A percentile compares a stretch with the other conserved stretches of the same genome.
phyloP scores from a whole-genome alignment of 1,140 invertebrate genomes.

The Calephelis virginiensis region DNA sequence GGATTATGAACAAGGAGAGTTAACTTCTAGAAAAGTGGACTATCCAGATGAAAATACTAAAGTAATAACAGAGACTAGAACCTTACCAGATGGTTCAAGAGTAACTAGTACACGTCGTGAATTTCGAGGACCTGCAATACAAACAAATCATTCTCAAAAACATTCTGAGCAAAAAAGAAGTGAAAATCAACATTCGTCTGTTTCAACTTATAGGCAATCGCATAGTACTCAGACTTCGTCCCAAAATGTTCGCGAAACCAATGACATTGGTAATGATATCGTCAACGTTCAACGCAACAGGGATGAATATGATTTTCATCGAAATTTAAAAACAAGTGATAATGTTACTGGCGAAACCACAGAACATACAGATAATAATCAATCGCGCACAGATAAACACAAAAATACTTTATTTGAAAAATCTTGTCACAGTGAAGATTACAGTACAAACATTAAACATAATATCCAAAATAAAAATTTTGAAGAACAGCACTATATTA shows the following conservation, averaged over 20 bases:
- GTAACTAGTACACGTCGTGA: conserved; percentile 82
- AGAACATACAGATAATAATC: conserved; percentile 5
- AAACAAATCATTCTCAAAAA: conserved; percentile 52
- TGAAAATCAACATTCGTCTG: conserved; percentile 52
- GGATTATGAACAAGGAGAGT: conserved; percentile 55
- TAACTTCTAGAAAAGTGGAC: conserved; percentile 79
- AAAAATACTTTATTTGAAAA: neutral
- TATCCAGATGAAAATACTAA: conserved; percentile 82
- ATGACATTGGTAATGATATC: conserved; percentile 47
- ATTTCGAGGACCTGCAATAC: conserved; percentile 69
- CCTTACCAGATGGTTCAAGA: conserved; percentile 81
- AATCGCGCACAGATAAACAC: neutral
- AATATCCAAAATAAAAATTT: conserved; percentile 13
- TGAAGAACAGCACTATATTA: conserved; percentile 19
- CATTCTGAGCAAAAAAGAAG: conserved; percentile 47
- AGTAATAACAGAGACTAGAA: conserved; percentile 81
- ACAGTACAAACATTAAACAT: conserved; percentile 8
- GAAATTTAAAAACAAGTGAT: conserved; percentile 24
- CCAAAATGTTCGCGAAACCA: conserved; percentile 42
- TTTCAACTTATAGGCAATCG: conserved; percentile 41
- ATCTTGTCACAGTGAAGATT: neutral
- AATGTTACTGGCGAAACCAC: neutral
- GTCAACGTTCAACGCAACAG: conserved; percentile 57
- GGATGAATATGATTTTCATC: conserved; percentile 62
- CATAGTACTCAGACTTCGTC: conserved; percentile 47